Evolutionary conservation across 53 echinoderm and acorn worm genomes (phyloP), one percentile per base, ranked within the genome.

Genomic region (Arbacia lixula): DNA sequence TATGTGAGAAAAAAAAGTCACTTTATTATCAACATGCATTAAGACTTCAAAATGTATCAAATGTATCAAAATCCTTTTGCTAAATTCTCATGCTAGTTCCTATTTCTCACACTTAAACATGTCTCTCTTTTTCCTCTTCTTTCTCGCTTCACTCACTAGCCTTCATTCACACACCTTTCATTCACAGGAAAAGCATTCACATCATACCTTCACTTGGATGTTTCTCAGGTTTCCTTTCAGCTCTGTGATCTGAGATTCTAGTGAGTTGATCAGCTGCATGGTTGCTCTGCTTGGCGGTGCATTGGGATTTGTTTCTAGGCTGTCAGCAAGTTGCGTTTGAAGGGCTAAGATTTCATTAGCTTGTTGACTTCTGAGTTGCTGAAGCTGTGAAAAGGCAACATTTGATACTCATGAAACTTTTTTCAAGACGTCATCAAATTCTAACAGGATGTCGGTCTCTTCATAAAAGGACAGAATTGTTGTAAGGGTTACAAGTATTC

Each of bases 181-280:
- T n/a, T n/a, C n/a, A n/a, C n/a, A n/a, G n/a, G n/a, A n/a, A n/a
- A n/a, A n/a, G n/a, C n/a, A n/a, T n/a, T n/a, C n/a, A n/a, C n/a
- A n/a, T n/a, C 24, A 1, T 58, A 78, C 79, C 79, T 78, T 71
- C 68, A 87, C 77, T 53, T 92, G 92, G 16, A 88, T 43, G 32
- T 30, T 88, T 14, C 92, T 72, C 3, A 92, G n/a, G 19, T 83
- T 64, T 46, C 89, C 89, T 64, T 72, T 88, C 49, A 89, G 86
- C 17, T 81, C 64, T 46, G 88, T 60, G 43, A 89, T 52, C 36
- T 89, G 83, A 12, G 83, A 57, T 35, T 92, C 92, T 50, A 92
- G 53, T 35, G 87, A 76, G 84, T 63, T 91, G 62, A 91, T 87
- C 53, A 84, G 83, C 1, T 54, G 53, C 17, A 91, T 60, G 1